Conservation (phyloP, 2,888 invertebrate genomes). For the Cataglyphis albicans region DNA sequence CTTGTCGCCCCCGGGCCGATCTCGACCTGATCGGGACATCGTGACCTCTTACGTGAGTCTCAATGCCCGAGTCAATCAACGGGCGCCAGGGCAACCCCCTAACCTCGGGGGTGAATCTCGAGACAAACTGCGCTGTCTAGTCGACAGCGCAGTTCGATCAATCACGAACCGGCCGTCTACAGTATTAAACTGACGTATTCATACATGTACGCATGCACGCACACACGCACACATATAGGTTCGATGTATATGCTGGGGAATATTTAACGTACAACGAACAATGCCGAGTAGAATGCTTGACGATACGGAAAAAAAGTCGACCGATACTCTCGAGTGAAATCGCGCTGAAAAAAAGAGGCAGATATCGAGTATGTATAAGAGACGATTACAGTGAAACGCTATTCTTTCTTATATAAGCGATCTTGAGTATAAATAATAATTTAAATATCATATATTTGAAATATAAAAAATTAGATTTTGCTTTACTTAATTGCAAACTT, state of each 20-base stretch:
- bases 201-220: slow-evolving; percentile 37
- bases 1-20: slow-evolving; percentile 39
- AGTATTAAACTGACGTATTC: slow-evolving; percentile 60
- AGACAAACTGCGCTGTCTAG: slow-evolving; percentile 70
- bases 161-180: slow-evolving; percentile 66
- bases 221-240: slow-evolving; percentile 24
- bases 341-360: slow-evolving; percentile 16
- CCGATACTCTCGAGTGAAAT: slow-evolving; percentile 28
- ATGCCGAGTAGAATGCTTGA: slow-evolving; percentile 24
- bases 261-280: slow-evolving; percentile 34
- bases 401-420: not conserved
- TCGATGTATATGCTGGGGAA: slow-evolving; percentile 36
- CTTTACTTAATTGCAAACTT: not conserved
- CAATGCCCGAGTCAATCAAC: slow-evolving; percentile 60
- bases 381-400: slow-evolving; percentile 5
- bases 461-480: not conserved
- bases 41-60: slow-evolving; percentile 45
- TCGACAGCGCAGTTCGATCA: slow-evolving; percentile 67
- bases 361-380: slow-evolving; percentile 10
- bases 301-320: slow-evolving; percentile 32
- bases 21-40: not conserved
- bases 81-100: slow-evolving; percentile 56
- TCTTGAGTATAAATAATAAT: not conserved
- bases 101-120: slow-evolving; percentile 56
- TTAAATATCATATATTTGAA: not conserved